Evolutionary conservation across 2,888 invertebrate species (phyloP).

Genomic region (Barypeithes pellucidus): DNA sequence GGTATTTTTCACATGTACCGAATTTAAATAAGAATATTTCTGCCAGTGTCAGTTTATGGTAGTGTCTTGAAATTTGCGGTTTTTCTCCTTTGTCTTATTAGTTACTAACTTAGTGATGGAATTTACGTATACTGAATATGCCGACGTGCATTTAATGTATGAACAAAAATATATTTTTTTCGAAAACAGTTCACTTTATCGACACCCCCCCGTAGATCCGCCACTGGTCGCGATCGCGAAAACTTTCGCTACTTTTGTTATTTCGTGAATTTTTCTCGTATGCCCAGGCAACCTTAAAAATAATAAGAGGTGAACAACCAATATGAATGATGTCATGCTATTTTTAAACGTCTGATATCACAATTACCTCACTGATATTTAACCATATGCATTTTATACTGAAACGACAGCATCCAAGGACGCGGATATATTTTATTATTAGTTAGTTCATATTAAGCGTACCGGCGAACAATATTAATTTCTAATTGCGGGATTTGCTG

Average conservation of each 20-base stretch:
- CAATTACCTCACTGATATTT: conserved; percentile 45
- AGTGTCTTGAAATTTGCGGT: too few relatives aligned
- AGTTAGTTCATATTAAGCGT: conserved; percentile 16
- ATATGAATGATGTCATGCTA: conserved; percentile 63
- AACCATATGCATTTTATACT: conserved; percentile 43
- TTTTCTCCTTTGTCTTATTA: too few relatives aligned
- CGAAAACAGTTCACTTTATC: too few relatives aligned
- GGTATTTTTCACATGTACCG: too few relatives aligned
- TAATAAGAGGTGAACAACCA: conserved; percentile 57
- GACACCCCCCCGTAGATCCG: too few relatives aligned
- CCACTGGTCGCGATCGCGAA: too few relatives aligned
- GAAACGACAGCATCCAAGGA: conserved; percentile 37
- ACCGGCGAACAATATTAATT: conserved; percentile 14
- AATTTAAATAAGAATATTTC: too few relatives aligned
- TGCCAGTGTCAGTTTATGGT: too few relatives aligned
- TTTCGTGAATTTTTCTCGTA: neutral
- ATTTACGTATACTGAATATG: too few relatives aligned
- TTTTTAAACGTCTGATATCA: conserved; percentile 62
- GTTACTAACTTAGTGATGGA: too few relatives aligned
- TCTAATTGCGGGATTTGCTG: neutral
- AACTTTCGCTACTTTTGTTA: conserved; percentile 6
- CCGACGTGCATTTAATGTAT: too few relatives aligned
- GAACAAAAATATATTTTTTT: too few relatives aligned
- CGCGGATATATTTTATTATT: conserved; percentile 19
- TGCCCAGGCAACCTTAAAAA: conserved; percentile 55